These are phyloP conservation scores for Coenonympha glycerion DNA, from an alignment of 2,888 invertebrate species.

Conservation along the genomic window DNA sequence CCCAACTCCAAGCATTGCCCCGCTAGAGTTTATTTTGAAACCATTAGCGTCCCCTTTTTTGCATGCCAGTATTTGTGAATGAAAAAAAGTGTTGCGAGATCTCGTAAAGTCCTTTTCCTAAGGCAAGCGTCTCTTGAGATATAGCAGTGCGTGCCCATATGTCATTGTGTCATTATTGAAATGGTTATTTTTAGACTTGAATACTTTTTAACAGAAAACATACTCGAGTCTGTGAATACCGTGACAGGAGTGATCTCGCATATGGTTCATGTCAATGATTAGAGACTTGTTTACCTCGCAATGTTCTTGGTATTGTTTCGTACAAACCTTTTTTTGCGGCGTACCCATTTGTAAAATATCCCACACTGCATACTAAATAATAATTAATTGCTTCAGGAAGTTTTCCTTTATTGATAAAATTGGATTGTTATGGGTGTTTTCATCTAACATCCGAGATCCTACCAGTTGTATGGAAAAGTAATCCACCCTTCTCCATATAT, in stretches of 20 bases:
- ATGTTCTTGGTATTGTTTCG: background rate
- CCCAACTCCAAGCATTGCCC: slow-evolving; percentile 13
- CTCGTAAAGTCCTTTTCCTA: background rate
- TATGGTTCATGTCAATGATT: slow-evolving; percentile 23
- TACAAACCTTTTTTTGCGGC: background rate
- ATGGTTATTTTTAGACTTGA: slow-evolving; percentile 21
- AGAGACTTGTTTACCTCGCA: background rate
- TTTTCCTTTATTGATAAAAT: background rate
- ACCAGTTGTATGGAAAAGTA: no score
- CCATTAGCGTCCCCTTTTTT: slow-evolving; percentile 32
- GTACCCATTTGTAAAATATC: background rate
- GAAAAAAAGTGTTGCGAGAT: slow-evolving; percentile 1
- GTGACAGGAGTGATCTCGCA: slow-evolving; percentile 19
- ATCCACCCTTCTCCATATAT: no score
- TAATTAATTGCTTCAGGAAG: background rate
- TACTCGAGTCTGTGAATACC: background rate
- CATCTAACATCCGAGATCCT: background rate
- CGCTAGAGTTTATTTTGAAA: slow-evolving; percentile 8
- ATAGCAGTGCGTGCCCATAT: slow-evolving; percentile 20
- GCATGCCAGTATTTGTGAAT: slow-evolving; percentile 27
- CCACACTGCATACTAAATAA: background rate
- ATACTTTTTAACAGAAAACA: slow-evolving; percentile 20
- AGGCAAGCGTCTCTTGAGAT: background rate
- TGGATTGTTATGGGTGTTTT: background rate
- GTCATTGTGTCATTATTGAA: slow-evolving; percentile 17